Percentiles rank a stretch among this genome's conserved stretches.
Conservation (phyloP, 2,888 invertebrate species). For the Ellobium chinense region DNA sequence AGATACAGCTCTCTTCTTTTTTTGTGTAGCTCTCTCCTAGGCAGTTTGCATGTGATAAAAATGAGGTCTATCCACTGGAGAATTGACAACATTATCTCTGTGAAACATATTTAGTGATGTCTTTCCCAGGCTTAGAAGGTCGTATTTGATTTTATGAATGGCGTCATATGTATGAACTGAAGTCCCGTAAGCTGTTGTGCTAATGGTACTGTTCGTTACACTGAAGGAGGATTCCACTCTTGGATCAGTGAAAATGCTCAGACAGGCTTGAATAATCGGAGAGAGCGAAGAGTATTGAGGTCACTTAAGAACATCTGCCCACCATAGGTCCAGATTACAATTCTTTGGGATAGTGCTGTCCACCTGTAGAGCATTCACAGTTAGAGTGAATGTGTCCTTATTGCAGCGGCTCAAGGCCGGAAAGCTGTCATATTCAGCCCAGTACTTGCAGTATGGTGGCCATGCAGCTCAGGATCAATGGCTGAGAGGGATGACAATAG, state of each 20-base stretch:
- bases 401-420: background rate
- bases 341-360: background rate
- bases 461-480: background rate
- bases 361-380: background rate
- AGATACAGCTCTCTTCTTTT: too few species aligned
- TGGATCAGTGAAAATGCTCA: constrained; percentile 23
- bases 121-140: background rate
- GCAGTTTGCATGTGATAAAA: constrained; percentile 19
- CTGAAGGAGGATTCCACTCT: background rate
- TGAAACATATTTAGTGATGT: background rate
- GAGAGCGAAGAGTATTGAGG: background rate
- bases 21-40: too few species aligned
- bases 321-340: constrained; percentile 1
- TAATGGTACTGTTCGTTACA: constrained; percentile 11
- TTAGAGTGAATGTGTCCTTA: background rate
- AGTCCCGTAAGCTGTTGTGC: background rate
- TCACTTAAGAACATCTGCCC: background rate
- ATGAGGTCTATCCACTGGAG: constrained; percentile 6
- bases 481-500: background rate
- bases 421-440: background rate
- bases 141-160: background rate
- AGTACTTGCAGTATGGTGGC: background rate
- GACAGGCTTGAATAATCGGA: background rate
- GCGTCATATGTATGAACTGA: constrained; percentile 1
- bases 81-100: background rate